These are phyloP conservation scores for Patagioenas fasciata DNA, from an alignment of 2,113 vertebrate species.

Conservation along the genomic window DNA sequence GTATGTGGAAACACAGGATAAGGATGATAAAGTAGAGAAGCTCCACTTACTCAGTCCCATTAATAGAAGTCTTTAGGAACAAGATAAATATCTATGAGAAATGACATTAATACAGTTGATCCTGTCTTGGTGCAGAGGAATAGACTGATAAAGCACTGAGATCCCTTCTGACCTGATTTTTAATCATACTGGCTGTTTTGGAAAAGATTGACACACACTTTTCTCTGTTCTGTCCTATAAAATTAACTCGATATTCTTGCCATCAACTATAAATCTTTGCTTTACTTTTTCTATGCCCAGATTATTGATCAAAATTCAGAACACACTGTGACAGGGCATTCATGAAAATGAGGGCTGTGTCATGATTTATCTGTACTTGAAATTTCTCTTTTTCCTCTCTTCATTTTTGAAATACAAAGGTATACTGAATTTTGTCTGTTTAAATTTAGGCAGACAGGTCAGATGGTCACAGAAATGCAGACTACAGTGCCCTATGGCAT, in stretches of 20 bases:
- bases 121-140: not conserved
- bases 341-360: not conserved
- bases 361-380: not conserved
- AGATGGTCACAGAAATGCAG: not conserved
- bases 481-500: not conserved
- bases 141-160: not conserved
- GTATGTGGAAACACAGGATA: not conserved
- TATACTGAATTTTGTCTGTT: not conserved
- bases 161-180: not conserved
- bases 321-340: not conserved
- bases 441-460: not conserved
- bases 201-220: not conserved
- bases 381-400: not conserved
- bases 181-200: not conserved
- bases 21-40: not conserved
- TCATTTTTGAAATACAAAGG: not conserved
- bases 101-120: not conserved
- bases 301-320: not conserved
- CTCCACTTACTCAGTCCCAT: not conserved
- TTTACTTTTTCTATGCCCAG: not conserved
- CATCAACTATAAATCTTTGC: not conserved
- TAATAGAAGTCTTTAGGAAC: not conserved
- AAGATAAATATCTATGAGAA: not conserved
- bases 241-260: not conserved
- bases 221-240: not conserved